Conservation (phyloP, 2,888 invertebrate genomes). For the Phalangium opilio region DNA sequence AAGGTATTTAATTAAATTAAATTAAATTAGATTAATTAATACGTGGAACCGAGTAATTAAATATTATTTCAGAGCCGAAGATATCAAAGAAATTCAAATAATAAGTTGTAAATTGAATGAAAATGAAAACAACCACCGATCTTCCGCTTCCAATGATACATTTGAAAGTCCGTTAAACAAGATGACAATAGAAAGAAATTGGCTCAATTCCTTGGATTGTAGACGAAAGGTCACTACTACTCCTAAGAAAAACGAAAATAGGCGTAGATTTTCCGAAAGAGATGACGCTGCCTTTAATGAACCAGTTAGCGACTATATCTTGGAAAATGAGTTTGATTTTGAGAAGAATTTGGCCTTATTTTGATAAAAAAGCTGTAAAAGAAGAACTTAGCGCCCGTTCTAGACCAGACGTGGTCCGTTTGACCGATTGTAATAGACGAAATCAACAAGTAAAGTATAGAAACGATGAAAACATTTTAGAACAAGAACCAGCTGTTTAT, state of each 20-base stretch:
- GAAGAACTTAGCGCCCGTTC: slow-evolving; percentile 49
- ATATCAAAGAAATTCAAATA: slow-evolving; percentile 6
- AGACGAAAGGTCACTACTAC: slow-evolving; percentile 21
- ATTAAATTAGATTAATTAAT: too few relatives aligned
- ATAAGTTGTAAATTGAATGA: neutral
- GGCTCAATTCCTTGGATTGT: slow-evolving; percentile 1
- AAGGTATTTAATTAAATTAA: slow-evolving; percentile 39
- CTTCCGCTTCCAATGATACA: too few relatives aligned
- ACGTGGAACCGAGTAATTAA: too few relatives aligned
- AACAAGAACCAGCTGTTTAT: slow-evolving; percentile 44
- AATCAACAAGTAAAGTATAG: slow-evolving; percentile 42
- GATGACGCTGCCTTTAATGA: slow-evolving; percentile 65
- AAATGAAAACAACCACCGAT: too few relatives aligned
- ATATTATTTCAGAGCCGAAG: slow-evolving; percentile 17
- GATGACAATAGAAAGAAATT: too few relatives aligned
- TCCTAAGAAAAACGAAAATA: slow-evolving; percentile 39
- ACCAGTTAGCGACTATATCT: slow-evolving; percentile 46
- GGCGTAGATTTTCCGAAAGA: slow-evolving; percentile 35
- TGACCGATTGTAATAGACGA: slow-evolving; percentile 32
- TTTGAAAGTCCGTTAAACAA: too few relatives aligned
- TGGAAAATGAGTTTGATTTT: slow-evolving; percentile 75
- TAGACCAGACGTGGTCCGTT: slow-evolving; percentile 45
- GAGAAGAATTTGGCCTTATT: slow-evolving; percentile 81
- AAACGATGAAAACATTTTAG: slow-evolving; percentile 72
- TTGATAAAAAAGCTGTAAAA: slow-evolving; percentile 68